These are phyloP conservation scores for Elegia similella DNA, from an alignment of 2,888 invertebrate species.

Conservation along the genomic window DNA sequence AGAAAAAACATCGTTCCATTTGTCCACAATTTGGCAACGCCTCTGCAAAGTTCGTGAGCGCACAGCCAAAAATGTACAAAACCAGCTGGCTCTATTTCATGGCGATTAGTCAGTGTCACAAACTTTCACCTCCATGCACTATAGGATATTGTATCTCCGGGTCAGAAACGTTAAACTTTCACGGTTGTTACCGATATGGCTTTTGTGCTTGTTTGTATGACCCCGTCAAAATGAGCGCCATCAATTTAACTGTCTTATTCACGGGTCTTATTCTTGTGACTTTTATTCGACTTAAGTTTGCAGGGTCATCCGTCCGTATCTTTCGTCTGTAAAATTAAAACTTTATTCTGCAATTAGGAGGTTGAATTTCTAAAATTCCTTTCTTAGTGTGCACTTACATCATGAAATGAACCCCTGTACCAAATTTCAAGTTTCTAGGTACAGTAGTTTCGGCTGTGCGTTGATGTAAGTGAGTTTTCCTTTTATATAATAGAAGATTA, in stretches of 20 bases:
- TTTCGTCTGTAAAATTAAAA: too few species aligned
- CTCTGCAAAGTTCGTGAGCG: background rate
- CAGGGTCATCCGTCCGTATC: too few species aligned
- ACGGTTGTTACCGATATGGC: slow-evolving; percentile 52
- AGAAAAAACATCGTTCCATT: slow-evolving; percentile 21
- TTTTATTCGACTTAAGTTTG: background rate
- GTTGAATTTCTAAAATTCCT: too few species aligned
- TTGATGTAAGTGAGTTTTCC: too few species aligned
- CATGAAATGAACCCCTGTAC: too few species aligned
- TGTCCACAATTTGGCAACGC: slow-evolving; percentile 26
- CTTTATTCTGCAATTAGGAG: too few species aligned
- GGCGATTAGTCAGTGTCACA: slow-evolving; percentile 64
- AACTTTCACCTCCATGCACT: slow-evolving; percentile 67
- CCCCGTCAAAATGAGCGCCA: slow-evolving; percentile 43
- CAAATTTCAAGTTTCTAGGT: too few species aligned
- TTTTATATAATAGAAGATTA: too few species aligned
- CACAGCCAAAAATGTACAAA: slow-evolving; percentile 40
- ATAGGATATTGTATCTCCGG: slow-evolving; percentile 59
- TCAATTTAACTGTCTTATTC: slow-evolving; percentile 35
- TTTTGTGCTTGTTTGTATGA: slow-evolving; percentile 45
- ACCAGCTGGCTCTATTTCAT: slow-evolving; percentile 44
- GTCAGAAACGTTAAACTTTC: slow-evolving; percentile 56
- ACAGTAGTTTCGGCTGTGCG: too few species aligned
- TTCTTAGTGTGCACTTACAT: too few species aligned
- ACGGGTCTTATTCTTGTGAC: background rate